These are phyloP conservation scores for Silurus aristotelis DNA, from an alignment of 2,797 vertebrate genomes.

Conservation along the genomic window DNA sequence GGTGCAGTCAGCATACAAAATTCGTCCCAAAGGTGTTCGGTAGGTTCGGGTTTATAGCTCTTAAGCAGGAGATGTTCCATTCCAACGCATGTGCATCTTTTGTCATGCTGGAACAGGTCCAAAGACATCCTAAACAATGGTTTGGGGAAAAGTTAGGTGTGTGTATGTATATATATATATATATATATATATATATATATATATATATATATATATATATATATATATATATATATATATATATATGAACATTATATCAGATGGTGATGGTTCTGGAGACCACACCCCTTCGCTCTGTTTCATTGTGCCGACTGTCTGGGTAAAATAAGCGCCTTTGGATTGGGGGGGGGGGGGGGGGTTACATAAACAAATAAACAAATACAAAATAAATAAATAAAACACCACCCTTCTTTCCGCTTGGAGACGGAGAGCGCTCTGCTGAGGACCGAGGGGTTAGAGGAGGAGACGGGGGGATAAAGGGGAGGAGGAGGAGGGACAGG, in stretches of 20 bases:
- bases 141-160: no score
- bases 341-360: background rate
- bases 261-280: constrained; percentile 28
- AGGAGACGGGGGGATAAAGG: constrained; percentile 66
- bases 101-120: no score
- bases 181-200: no score
- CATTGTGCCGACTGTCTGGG: background rate
- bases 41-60: no score
- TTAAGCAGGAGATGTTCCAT: no score
- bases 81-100: no score
- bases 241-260: background rate
- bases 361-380: constrained; percentile 54
- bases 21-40: no score
- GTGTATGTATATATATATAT: no score
- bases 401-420: constrained; percentile 47
- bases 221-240: no score
- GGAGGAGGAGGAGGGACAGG: constrained; percentile 57
- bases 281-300: constrained; percentile 4
- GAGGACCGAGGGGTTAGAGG: constrained; percentile 61
- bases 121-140: no score
- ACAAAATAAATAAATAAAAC: constrained; percentile 47
- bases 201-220: no score
- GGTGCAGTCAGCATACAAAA: no score
- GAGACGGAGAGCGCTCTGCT: constrained; percentile 68
- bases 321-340: background rate